Evolutionary conservation across 2,113 vertebrate species (phyloP).

Genomic region (Emydocephalus ijimae): DNA sequence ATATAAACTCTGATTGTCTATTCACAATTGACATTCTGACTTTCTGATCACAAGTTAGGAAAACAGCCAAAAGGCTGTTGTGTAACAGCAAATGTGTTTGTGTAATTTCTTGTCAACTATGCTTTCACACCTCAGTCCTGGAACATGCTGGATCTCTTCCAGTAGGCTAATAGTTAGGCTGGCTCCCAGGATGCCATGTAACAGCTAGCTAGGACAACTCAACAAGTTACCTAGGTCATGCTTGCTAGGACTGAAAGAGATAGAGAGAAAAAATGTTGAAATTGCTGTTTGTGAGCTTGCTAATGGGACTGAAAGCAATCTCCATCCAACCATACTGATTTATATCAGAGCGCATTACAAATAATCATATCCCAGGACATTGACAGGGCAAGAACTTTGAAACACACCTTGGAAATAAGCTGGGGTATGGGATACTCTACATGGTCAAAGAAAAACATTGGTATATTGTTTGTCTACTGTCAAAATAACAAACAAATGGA

Average conservation of each 20-base stretch:
- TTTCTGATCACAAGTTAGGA: background rate
- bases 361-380: background rate
- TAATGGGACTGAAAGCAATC: background rate
- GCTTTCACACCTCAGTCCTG: background rate
- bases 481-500: background rate
- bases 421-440: background rate
- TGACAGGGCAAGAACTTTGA: background rate
- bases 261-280: background rate
- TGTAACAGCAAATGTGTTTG: slow-evolving; percentile 22
- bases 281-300: background rate
- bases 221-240: slow-evolving; percentile 1
- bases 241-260: too few relatives aligned
- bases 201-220: slow-evolving; percentile 6
- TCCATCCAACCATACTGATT: background rate
- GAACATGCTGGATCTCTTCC: background rate
- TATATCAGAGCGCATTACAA: background rate
- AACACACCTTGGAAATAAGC: background rate
- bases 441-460: background rate
- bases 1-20: background rate
- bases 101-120: slow-evolving; percentile 27
- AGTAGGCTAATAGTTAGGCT: slow-evolving; percentile 1
- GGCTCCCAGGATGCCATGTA: background rate
- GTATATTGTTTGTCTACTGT: background rate
- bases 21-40: background rate
- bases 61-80: slow-evolving; percentile 26